Base-by-base conservation (phyloP, 2,797 vertebrate species). In the Zenarchopterus dispar region DNA sequence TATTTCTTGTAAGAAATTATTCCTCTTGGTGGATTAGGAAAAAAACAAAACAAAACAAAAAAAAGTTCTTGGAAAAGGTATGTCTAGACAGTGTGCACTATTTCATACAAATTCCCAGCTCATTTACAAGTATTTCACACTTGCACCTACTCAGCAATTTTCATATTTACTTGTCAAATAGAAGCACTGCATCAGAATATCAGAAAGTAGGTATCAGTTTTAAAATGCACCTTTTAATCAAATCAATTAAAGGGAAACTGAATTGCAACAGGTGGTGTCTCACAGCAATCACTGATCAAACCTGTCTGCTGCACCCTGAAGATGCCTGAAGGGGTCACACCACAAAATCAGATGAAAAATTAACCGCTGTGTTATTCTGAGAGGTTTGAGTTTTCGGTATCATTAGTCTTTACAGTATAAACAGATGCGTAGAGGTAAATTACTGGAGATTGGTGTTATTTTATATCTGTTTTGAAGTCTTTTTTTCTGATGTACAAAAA, bases 211-310 rank as follows among this genome's bases (percentile, higher is more conserved):
- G 22, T 46, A 8, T n/a, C 21, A 36, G 44, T 11, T 11, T 19
- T 19, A 53, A 26, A 58, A 17, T 0, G 1, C 56, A 56, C 39
- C 68, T 74, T 84, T 82, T 79, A 80, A 83, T 85, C 58, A 39
- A 61, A 78, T 66, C 56, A 53, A 26, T 56, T 58, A 49, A 62
- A 53, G 59, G 70, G 59, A 84, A 80, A 81, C 65, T 17, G 60
- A 80, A 59, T 73, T 73, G 64, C 74, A 57, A 78, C 80, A 42
- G 75, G 75, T 69, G 46, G 56, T 47, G 74, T 75, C 76, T 66
- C 50, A 46, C 56, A 23, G 72, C 79, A 82, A 83, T 85, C 82
- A 79, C 73, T 65, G 71, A 80, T 77, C 73, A 77, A 72, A 82
- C 73, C 57, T 78, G 73, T 66, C 62, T 80, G 51, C 56, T 59